Percentiles rank a stretch among this genome's conserved stretches.
Evolutionary conservation across 23 tunicate genomes (phyloP).

Genomic region (Ascidia mentula): DNA sequence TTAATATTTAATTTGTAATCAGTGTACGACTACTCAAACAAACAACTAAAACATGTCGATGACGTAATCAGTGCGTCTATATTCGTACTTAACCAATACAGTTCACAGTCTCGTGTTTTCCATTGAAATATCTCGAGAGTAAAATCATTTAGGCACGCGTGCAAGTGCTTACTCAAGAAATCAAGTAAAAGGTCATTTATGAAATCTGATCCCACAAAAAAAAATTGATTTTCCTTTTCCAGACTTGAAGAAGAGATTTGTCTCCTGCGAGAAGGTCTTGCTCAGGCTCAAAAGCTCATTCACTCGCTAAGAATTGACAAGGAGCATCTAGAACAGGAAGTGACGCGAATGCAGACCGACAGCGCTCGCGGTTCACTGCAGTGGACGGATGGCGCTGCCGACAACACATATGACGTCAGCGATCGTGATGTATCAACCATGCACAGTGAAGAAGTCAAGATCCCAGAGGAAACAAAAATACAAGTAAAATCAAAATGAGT

Average conservation of each 20-base stretch:
- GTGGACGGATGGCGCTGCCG: neutral
- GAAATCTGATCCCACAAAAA: neutral
- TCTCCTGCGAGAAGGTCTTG: neutral
- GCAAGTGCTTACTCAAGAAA: too few species aligned
- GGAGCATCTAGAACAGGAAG: slow-evolving; percentile 23
- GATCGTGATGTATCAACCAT: neutral
- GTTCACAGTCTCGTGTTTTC: too few species aligned
- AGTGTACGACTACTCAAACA: too few species aligned
- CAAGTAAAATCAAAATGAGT: too few species aligned
- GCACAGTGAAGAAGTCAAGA: neutral
- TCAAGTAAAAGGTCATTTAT: too few species aligned
- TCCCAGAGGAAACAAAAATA: neutral
- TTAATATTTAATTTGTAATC: too few species aligned
- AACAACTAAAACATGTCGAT: too few species aligned
- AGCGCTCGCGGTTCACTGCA: neutral
- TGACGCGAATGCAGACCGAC: slow-evolving; percentile 17
- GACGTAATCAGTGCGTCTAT: too few species aligned
- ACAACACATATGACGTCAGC: neutral
- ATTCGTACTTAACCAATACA: too few species aligned
- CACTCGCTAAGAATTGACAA: slow-evolving; percentile 1
- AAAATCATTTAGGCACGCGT: too few species aligned
- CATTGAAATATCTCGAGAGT: too few species aligned
- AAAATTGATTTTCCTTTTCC: neutral
- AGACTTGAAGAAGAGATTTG: slow-evolving; percentile 29
- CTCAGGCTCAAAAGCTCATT: neutral